Evolutionary conservation across 1,140 invertebrate genomes (phyloP).

Genomic region (Drosophila sp.): DNA sequence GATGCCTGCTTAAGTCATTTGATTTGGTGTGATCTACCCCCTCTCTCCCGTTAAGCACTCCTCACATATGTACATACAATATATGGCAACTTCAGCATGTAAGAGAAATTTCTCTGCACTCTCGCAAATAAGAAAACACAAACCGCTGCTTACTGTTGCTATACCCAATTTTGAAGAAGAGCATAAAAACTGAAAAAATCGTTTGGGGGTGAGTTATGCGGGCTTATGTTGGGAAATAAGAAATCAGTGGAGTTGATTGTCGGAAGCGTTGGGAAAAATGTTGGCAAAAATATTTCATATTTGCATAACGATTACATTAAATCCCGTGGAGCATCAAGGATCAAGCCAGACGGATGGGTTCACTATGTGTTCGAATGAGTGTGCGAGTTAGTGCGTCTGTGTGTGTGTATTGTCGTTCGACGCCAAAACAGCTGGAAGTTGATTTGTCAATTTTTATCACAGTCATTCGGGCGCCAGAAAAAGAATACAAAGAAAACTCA

Average conservation of each 20-base stretch:
- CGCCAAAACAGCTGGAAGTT: constrained; percentile 59
- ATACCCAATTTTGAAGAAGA: background rate
- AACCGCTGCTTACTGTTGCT: background rate
- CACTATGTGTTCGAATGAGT: constrained; percentile 8
- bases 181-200: constrained; percentile 3
- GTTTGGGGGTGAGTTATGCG: constrained; percentile 2
- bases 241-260: constrained; percentile 23
- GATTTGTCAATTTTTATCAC: constrained; percentile 59
- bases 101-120: too few species aligned
- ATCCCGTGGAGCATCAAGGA: constrained; percentile 37
- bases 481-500: constrained; percentile 32
- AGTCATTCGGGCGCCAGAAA: constrained; percentile 57
- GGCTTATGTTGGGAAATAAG: constrained; percentile 15
- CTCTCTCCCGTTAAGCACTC: too few species aligned
- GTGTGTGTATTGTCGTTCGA: constrained; percentile 45
- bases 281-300: constrained; percentile 40
- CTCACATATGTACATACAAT: too few species aligned
- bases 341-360: constrained; percentile 4
- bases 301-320: constrained; percentile 50
- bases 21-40: too few species aligned
- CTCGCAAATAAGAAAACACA: too few species aligned
- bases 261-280: constrained; percentile 13
- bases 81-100: too few species aligned
- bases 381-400: background rate
- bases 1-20: too few species aligned